Base-by-base conservation (phyloP, 2,888 invertebrate species). In the Erebia epiphron region DNA sequence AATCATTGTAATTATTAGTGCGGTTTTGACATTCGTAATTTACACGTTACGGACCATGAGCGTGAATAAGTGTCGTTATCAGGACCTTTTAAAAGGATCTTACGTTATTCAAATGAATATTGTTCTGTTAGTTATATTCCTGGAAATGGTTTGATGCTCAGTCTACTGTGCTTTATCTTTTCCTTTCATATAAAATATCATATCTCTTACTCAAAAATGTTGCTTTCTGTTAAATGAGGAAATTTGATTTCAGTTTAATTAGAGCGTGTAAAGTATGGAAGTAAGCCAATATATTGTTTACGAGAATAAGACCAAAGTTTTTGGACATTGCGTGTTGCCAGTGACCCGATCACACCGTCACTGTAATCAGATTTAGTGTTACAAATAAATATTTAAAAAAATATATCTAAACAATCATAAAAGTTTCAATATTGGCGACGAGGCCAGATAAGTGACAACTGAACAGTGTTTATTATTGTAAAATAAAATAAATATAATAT, bases 61-160 rank as follows among this genome's bases (percentile, higher is more conserved):
- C 79, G 77, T 80, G 81, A 83, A 87, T 87, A 85, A 88, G 77
- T 75, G 76, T 75, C 70, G 80, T 81, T 88, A 89, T 89, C 85
- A 85, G 84, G 83, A 84, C 71, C 54, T 73, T 82, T 81, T 78
- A 79, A 80, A 82, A 84, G 79, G 82, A 79, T 83, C 86, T 86
- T 85, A 85, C 86, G 80, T 82, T 80, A 82, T 85, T 86, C 84
- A 85, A 89, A 87, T 82, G 83, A 78, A 79, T 81, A 86, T 89
- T 89, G 86, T 89, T 86, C 76, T 77, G 68, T 77, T 75, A 72
- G 54, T 61, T 72, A 75, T 46, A 69, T 71, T 72, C 70, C 58
- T 61, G 64, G 67, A 71, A 74, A 66, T 35, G 11, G 54, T 54
- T 67, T 50, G 14, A 60, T 72, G 58, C 43, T 64, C 69, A 60